phyloP scores from a whole-genome alignment of 2,888 invertebrate species.

The Nephrotoma guestfalica region DNA sequence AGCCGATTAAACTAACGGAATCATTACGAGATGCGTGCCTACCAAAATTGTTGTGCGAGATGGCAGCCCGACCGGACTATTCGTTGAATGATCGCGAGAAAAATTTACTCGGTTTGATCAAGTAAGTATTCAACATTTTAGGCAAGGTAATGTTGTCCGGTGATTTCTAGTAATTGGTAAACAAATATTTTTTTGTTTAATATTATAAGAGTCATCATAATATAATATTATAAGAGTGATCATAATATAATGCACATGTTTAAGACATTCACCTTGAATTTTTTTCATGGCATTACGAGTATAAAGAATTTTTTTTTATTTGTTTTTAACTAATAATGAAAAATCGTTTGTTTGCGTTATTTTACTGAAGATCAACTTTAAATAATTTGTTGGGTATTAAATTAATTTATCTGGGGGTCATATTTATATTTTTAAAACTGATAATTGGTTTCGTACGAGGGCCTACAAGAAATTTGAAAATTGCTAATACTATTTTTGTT shows the following conservation, averaged over 20 bases:
- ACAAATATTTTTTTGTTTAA: neutral
- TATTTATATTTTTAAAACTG: too few relatives aligned
- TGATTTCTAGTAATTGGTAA: neutral
- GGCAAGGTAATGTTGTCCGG: neutral
- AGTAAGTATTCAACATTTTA: slow-evolving; percentile 17
- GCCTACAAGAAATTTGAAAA: too few relatives aligned
- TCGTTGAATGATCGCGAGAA: slow-evolving; percentile 29
- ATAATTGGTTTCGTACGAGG: too few relatives aligned
- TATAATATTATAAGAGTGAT: neutral
- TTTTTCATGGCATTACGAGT: neutral
- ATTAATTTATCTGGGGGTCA: too few relatives aligned
- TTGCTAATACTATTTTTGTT: too few relatives aligned
- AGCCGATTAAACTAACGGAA: slow-evolving; percentile 22
- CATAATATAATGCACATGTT: neutral
- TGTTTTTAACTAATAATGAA: neutral
- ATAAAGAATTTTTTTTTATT: neutral
- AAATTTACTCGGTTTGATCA: slow-evolving; percentile 27
- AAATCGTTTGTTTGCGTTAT: too few relatives aligned
- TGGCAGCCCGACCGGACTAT: slow-evolving; percentile 30
- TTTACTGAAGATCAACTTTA: too few relatives aligned
- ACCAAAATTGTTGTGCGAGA: slow-evolving; percentile 32
- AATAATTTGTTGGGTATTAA: too few relatives aligned
- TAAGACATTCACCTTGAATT: neutral
- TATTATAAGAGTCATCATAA: too few relatives aligned
- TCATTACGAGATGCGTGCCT: slow-evolving; percentile 30